These are phyloP conservation scores for Thelaira solivaga DNA, from an alignment of 2,888 invertebrate genomes.

Conservation along the genomic window DNA sequence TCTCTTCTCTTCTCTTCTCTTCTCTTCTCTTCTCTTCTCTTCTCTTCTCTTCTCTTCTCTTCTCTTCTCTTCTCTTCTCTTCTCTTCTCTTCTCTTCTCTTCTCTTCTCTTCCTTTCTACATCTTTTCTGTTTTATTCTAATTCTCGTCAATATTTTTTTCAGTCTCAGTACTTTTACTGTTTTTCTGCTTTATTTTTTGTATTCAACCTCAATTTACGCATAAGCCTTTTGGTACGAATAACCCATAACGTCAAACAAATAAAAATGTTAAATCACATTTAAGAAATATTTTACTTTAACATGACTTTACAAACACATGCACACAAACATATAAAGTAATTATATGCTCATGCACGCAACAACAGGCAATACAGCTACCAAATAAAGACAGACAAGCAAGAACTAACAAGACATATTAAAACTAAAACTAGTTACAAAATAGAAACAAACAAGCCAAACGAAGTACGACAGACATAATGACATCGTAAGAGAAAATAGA, in stretches of 20 bases:
- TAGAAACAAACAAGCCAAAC: not conserved
- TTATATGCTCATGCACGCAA: too few species aligned
- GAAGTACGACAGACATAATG: not conserved
- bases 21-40: too few species aligned
- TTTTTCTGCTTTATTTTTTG: constrained; percentile 9
- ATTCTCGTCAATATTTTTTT: too few species aligned
- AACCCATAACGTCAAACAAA: constrained; percentile 31
- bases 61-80: too few species aligned
- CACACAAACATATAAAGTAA: not conserved
- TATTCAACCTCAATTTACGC: constrained; percentile 34
- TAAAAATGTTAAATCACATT: constrained; percentile 22
- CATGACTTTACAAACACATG: not conserved
- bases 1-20: too few species aligned
- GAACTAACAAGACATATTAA: constrained; percentile 25
- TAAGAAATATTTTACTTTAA: constrained; percentile 32
- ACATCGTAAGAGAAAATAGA: not conserved
- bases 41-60: too few species aligned
- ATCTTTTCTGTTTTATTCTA: too few species aligned
- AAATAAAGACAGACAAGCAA: not conserved
- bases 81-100: too few species aligned
- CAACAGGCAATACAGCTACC: too few species aligned
- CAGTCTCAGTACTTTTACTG: too few species aligned
- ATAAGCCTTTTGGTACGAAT: constrained; percentile 31
- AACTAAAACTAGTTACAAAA: constrained; percentile 4
- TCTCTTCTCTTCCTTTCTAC: too few species aligned